Conservation (phyloP, 2,888 invertebrate genomes). For the Aleiodes testaceus region DNA sequence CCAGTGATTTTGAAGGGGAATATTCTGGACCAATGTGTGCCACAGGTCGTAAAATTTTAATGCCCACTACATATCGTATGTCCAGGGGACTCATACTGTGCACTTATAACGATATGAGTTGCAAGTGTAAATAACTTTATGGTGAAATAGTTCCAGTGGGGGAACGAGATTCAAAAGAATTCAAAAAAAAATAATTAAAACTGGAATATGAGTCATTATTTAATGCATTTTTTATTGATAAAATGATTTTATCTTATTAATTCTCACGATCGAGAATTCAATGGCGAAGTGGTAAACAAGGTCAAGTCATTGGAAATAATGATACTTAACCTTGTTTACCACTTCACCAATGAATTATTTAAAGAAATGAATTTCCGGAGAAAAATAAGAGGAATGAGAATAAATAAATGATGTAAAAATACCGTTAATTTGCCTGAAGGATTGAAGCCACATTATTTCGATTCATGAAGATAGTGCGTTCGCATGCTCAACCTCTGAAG, state of each 20-base stretch:
- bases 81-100: conserved; percentile 26
- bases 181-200: background rate
- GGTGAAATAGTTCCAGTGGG: background rate
- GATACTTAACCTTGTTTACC: no score
- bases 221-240: no score
- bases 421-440: conserved; percentile 50
- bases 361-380: background rate
- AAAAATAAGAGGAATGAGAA: background rate
- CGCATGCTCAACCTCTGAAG: conserved; percentile 47
- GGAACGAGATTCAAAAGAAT: no score
- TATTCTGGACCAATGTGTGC: conserved; percentile 13
- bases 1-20: conserved; percentile 7
- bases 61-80: conserved; percentile 46
- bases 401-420: conserved; percentile 32
- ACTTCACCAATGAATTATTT: no score
- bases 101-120: conserved; percentile 25
- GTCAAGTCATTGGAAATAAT: no score
- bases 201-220: no score
- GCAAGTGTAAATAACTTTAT: background rate
- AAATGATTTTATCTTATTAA: no score
- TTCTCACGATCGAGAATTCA: no score
- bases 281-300: no score
- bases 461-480: conserved; percentile 49
- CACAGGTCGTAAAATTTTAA: conserved; percentile 40
- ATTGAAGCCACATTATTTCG: conserved; percentile 44